phyloP scores from a whole-genome alignment of 2,888 invertebrate genomes.

The Lithosia quadra region DNA sequence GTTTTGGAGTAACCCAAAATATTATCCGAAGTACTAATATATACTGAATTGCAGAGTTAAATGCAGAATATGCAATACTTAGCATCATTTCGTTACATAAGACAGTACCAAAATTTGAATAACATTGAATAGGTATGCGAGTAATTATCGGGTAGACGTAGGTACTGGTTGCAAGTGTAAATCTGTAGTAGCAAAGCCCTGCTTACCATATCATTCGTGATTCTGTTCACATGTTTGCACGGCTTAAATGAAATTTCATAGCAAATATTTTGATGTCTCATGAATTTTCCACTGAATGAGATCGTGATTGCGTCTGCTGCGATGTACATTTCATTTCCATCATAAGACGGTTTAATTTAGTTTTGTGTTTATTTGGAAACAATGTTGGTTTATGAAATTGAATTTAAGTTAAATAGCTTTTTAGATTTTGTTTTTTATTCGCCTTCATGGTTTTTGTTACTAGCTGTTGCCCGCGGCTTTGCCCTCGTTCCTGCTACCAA shows the following conservation, averaged over 20 bases:
- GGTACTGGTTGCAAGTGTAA: constrained; percentile 23
- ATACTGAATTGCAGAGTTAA: too few relatives aligned
- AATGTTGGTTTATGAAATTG: background rate
- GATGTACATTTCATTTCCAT: constrained; percentile 41
- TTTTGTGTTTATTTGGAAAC: constrained; percentile 25
- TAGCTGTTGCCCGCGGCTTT: too few relatives aligned
- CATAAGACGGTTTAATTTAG: constrained; percentile 37
- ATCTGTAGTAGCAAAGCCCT: constrained; percentile 42
- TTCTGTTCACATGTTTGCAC: constrained; percentile 48
- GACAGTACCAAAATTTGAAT: too few relatives aligned
- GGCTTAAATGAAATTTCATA: constrained; percentile 47
- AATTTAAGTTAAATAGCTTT: background rate
- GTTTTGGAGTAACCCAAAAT: too few relatives aligned
- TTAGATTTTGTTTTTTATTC: background rate
- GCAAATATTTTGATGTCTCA: constrained; percentile 37
- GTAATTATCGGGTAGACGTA: background rate
- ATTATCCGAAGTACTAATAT: too few relatives aligned
- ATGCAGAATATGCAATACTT: too few relatives aligned
- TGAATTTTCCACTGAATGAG: constrained; percentile 38
- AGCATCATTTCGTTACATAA: too few relatives aligned
- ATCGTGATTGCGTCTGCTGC: constrained; percentile 42
- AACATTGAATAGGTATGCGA: too few relatives aligned
- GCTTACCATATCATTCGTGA: constrained; percentile 52
- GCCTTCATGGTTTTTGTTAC: background rate
- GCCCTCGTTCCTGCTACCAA: too few relatives aligned